Conservation (phyloP, 2,888 invertebrate species). For the Octonoba sinensis region DNA sequence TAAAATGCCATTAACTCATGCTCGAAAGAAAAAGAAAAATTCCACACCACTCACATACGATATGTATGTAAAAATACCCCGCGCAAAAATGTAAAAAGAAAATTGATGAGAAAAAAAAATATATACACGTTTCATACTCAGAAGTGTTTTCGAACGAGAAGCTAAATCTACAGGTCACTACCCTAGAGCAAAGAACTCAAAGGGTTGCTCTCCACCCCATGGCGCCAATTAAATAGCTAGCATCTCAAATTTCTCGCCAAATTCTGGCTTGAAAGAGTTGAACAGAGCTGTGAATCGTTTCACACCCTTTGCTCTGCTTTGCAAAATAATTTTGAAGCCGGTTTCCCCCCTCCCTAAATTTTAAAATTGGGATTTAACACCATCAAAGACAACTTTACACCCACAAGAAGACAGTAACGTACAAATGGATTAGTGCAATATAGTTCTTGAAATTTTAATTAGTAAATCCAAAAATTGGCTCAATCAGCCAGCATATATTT, state of each 20-base stretch:
- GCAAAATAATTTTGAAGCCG: no score
- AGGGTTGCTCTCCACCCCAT: constrained; percentile 39
- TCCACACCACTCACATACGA: constrained; percentile 2
- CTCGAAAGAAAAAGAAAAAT: constrained; percentile 14
- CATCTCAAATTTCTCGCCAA: constrained; percentile 28
- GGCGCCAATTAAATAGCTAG: constrained; percentile 36
- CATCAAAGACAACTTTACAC: no score
- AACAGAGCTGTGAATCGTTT: no score
- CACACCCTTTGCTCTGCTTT: no score
- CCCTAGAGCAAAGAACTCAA: constrained; percentile 46
- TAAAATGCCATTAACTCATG: constrained; percentile 38
- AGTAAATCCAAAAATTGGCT: no score
- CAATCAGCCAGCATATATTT: no score
- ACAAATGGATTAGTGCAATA: no score
- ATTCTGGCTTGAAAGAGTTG: neutral
- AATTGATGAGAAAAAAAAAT: constrained; percentile 30
- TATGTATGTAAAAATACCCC: constrained; percentile 1
- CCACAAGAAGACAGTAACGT: no score
- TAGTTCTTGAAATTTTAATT: no score
- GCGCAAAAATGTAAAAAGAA: constrained; percentile 14
- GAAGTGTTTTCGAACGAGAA: constrained; percentile 36
- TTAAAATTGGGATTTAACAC: no score
- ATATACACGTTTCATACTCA: constrained; percentile 16
- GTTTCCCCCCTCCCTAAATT: no score
- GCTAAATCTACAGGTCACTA: constrained; percentile 50